Base-by-base conservation (phyloP, 2,113 vertebrate genomes). In the Mesitornis unicolor region DNA sequence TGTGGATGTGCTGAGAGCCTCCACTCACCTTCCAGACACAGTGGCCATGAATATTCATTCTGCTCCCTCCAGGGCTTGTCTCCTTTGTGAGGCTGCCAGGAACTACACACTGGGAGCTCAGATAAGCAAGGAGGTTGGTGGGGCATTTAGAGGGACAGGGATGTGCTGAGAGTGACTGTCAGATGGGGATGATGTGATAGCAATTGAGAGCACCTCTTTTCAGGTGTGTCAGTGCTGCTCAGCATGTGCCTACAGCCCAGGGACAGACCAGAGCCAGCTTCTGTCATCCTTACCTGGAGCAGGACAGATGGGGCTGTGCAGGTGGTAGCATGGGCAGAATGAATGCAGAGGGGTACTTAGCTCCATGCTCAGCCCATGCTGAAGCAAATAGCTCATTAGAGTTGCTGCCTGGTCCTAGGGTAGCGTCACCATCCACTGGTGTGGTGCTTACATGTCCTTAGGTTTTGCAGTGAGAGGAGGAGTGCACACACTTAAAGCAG, bases 21-120 rank as follows among this genome's bases (percentile, higher is more conserved):
- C 20, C 45, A 33, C 31, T 88, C 56, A 71, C 89, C 60, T 85
- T 84, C 68, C 65, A 84, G 60, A 48, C 54, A 93, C 20, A 48
- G 45, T 63, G 84, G 63, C 50, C 50, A 90, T 89, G 70, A 91
- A 94, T 95, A 92, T 94, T 94, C 79, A 95, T 93, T 29, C 59
- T 2, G 3, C 51, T 80, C 13, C 75, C 82, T 60, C 35, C 50
- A 67, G 87, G 84, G 74, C 48, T 80, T 61, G 28, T 73, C 57
- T 91, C 45, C 42, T 84, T 74, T 93, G 40, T 80, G 60, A 80
- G 71, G 42, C 54, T 90, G 84, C 87, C 82, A 80, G 85, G 42
- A 87, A 26, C 42, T 19, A 51, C 50, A 15, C 7, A 0, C 36
- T 13, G 61, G 78, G 65, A 82, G 63, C 54, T 94, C 69, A 83